phyloP scores from a whole-genome alignment of 2,113 vertebrate species.

The Bos javanicus region DNA sequence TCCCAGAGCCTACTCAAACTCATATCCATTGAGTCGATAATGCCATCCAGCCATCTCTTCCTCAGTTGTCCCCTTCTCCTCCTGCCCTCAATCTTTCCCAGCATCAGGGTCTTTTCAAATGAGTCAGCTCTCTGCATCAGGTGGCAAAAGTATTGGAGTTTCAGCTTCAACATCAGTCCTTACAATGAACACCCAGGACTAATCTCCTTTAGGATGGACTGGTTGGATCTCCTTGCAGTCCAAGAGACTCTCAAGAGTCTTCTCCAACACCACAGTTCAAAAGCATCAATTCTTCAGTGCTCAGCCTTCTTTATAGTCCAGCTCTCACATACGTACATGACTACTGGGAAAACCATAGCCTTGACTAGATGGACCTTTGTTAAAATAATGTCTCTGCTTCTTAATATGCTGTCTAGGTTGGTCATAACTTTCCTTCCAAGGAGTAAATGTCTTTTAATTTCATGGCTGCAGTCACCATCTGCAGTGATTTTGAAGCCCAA shows the following conservation, averaged over 20 bases:
- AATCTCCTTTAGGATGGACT: background rate
- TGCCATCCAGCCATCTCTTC: background rate
- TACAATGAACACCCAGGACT: background rate
- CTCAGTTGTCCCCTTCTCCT: background rate
- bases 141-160: background rate
- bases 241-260: background rate
- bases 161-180: background rate
- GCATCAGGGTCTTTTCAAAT: background rate
- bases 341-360: background rate
- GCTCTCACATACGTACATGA: background rate
- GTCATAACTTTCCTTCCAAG: background rate
- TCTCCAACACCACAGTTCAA: background rate
- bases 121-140: background rate
- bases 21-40: background rate
- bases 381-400: background rate
- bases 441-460: background rate
- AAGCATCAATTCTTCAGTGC: background rate
- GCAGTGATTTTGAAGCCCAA: rapidly evolving
- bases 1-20: background rate
- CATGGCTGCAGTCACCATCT: background rate
- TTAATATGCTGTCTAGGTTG: background rate
- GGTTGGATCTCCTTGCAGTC: background rate
- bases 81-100: background rate
- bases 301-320: background rate
- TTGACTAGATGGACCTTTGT: background rate